phyloP scores from a whole-genome alignment of 2,888 invertebrate genomes.

The Elysia crispata region DNA sequence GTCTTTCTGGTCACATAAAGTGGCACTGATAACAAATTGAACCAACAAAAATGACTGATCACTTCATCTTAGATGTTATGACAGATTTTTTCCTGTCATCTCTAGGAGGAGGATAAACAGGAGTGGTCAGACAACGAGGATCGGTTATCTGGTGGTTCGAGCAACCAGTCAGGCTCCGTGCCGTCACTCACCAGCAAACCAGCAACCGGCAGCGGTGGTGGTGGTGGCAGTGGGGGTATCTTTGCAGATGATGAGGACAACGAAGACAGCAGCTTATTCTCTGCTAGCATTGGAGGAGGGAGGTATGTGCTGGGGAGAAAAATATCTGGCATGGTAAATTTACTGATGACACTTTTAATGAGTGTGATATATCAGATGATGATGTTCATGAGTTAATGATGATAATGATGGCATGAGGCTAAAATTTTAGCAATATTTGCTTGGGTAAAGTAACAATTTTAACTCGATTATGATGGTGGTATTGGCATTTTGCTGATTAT shows the following conservation, averaged over 20 bases:
- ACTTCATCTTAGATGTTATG: too few relatives aligned
- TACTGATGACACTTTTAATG: not conserved
- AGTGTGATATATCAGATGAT: not conserved
- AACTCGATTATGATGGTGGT: too few relatives aligned
- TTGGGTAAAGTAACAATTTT: too few relatives aligned
- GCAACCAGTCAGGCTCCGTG: not conserved
- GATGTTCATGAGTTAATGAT: not conserved
- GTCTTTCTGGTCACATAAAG: too few relatives aligned
- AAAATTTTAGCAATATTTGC: too few relatives aligned
- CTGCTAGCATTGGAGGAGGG: not conserved
- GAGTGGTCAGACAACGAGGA: slow-evolving; percentile 18
- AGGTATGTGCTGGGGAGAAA: not conserved
- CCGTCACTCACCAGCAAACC: not conserved
- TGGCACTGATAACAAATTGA: too few relatives aligned
- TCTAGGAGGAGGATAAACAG: not conserved
- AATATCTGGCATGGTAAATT: too few relatives aligned
- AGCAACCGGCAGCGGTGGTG: not conserved
- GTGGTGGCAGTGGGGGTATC: not conserved
- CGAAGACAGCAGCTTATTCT: not conserved
- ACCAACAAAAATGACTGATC: not conserved
- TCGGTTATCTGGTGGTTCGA: slow-evolving; percentile 11
- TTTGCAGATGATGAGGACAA: slow-evolving; percentile 28
- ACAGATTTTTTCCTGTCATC: not conserved
- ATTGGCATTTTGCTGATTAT: too few relatives aligned
- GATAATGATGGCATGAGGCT: not conserved